phyloP scores from a whole-genome alignment of 2,888 invertebrate genomes.

The Drosophila paramelanica region DNA sequence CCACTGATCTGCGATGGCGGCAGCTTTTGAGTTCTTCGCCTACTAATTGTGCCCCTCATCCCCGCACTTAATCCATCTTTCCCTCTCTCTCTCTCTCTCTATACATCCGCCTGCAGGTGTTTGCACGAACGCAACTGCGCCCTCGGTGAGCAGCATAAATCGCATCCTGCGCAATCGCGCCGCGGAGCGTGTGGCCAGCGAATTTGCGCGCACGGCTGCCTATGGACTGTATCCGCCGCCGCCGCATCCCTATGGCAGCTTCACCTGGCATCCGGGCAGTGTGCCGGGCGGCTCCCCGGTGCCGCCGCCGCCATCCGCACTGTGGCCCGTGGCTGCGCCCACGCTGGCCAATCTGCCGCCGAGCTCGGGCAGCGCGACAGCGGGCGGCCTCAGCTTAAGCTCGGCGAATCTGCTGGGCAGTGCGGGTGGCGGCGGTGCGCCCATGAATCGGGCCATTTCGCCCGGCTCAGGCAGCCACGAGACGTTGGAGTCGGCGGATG shows the following conservation, averaged over 20 bases:
- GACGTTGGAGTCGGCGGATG: conserved; percentile 84
- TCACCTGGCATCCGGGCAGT: conserved; percentile 86
- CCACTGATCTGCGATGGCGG: conserved; percentile 69
- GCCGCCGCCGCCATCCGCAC: conserved; percentile 70
- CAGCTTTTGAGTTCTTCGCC: conserved; percentile 39
- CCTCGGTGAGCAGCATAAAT: conserved; percentile 98
- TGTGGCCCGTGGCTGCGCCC: conserved; percentile 84
- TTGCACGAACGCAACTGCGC: conserved; percentile 97
- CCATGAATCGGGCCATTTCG: conserved; percentile 82
- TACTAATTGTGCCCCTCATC: conserved; percentile 35
- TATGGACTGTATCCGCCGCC: conserved; percentile 94
- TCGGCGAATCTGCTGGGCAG: conserved; percentile 62
- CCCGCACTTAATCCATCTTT: background rate
- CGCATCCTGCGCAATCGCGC: conserved; percentile 97
- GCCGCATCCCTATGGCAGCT: conserved; percentile 87
- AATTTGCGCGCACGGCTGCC: conserved; percentile 96
- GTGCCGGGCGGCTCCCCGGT: conserved; percentile 63
- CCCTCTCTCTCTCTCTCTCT: conserved; percentile 14
- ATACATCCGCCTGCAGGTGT: conserved; percentile 88
- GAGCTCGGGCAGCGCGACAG: conserved; percentile 83
- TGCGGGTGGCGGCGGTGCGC: conserved; percentile 23
- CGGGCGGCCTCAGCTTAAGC: conserved; percentile 51
- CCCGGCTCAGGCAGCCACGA: conserved; percentile 86
- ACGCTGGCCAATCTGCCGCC: conserved; percentile 86
- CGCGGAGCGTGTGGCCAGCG: conserved; percentile 97